Evolutionary conservation across 2,888 invertebrate species (phyloP).

Genomic region (Dichetophora obliterata): DNA sequence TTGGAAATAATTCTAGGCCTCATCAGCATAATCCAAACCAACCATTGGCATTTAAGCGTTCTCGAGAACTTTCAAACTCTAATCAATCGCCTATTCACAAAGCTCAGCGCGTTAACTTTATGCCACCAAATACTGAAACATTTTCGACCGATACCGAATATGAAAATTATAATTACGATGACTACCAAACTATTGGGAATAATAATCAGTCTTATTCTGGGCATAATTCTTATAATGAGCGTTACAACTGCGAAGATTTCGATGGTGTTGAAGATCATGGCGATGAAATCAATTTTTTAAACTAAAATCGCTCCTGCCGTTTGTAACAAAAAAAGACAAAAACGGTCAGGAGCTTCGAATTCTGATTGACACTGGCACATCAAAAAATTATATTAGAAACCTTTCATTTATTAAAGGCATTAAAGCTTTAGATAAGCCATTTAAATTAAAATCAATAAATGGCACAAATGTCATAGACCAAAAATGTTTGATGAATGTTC

Average conservation of each 20-base stretch:
- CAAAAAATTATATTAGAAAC: conserved; percentile 17
- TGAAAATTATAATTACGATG: no score
- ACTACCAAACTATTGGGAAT: no score
- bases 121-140: no score
- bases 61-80: conserved; percentile 3
- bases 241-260: neutral
- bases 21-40: conserved; percentile 19
- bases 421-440: conserved; percentile 7
- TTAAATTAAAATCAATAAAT: conserved; percentile 34
- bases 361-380: conserved; percentile 14
- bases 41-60: conserved; percentile 34
- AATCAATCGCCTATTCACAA: neutral
- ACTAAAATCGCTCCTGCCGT: neutral
- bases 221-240: conserved; percentile 28
- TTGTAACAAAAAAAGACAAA: neutral
- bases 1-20: conserved; percentile 21
- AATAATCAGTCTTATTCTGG: no score
- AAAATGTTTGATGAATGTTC: conserved; percentile 21
- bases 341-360: neutral
- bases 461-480: neutral
- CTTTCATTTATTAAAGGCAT: conserved; percentile 8
- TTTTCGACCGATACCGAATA: no score
- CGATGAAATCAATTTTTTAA: no score
- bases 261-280: no score
- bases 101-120: no score